These are phyloP conservation scores for Pangasius djambal DNA, from an alignment of 2,797 vertebrate species.

Conservation along the genomic window DNA sequence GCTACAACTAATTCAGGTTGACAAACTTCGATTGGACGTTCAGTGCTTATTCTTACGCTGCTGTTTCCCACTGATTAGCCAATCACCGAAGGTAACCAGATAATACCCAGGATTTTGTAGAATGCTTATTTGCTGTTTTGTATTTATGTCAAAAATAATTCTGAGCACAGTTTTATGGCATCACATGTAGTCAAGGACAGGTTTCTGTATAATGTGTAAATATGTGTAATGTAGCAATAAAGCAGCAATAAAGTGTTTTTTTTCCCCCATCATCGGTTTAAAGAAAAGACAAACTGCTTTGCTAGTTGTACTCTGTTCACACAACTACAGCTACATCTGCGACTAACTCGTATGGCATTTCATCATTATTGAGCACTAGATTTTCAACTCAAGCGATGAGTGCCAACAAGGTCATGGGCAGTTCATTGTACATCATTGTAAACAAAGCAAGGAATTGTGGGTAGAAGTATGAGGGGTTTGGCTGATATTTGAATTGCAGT, in stretches of 20 bases:
- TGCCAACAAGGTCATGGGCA: neutral
- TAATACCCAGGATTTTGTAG: neutral
- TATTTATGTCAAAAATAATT: neutral
- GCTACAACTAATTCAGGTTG: neutral
- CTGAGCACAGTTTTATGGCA: neutral
- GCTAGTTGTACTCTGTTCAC: neutral
- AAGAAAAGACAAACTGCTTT: neutral
- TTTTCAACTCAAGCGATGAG: neutral
- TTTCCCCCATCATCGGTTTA: neutral
- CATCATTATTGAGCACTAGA: neutral
- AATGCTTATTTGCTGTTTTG: neutral
- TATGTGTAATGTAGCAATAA: no score
- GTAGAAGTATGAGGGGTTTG: neutral
- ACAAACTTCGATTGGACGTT: neutral
- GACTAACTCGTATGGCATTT: neutral
- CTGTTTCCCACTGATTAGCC: neutral
- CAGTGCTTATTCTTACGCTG: neutral
- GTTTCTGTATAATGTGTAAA: neutral
- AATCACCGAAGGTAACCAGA: neutral
- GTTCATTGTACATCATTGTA: neutral
- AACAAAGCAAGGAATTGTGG: neutral
- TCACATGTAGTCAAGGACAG: neutral
- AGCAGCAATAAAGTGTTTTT: neutral
- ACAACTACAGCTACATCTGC: neutral
- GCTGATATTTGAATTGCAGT: neutral